Conservation (phyloP, 2,888 invertebrate genomes). For the Aporophyla lueneburgensis region DNA sequence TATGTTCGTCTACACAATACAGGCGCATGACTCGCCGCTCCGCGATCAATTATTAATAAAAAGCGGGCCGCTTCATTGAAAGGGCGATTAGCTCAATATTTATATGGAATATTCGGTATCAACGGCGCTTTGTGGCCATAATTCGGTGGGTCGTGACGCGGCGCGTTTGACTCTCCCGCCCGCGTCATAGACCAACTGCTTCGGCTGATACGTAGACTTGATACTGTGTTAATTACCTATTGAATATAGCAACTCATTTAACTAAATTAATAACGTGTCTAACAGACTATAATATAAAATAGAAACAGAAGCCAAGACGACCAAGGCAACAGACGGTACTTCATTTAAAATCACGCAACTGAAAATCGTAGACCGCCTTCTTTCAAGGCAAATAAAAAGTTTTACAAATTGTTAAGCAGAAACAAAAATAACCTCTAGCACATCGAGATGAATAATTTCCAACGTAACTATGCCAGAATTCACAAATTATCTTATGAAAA, state of each 20-base stretch:
- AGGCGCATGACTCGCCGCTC: conserved; percentile 90
- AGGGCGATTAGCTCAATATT: conserved; percentile 91
- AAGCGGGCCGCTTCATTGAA: conserved; percentile 91
- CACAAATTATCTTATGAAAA: not conserved
- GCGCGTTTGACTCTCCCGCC: conserved; percentile 85
- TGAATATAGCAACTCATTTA: not conserved
- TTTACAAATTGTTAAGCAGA: not conserved
- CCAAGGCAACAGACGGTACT: not conserved
- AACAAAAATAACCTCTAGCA: not conserved
- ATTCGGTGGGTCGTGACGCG: conserved; percentile 90
- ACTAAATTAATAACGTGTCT: not conserved
- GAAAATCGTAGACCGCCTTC: not conserved
- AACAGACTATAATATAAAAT: not conserved
- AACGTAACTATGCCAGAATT: not conserved
- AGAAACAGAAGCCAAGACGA: not conserved
- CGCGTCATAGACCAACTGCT: conserved; percentile 85
- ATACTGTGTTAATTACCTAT: conserved; percentile 43
- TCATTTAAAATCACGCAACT: not conserved
- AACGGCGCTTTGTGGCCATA: conserved; percentile 90
- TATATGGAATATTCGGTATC: conserved; percentile 91
- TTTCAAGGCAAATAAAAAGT: not conserved
- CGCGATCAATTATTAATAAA: conserved; percentile 91
- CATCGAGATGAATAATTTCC: not conserved
- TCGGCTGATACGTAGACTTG: conserved; percentile 66
- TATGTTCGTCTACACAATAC: conserved; percentile 87